Conservation (phyloP, 2,797 vertebrate species). For the Urosaurus nigricauda region DNA sequence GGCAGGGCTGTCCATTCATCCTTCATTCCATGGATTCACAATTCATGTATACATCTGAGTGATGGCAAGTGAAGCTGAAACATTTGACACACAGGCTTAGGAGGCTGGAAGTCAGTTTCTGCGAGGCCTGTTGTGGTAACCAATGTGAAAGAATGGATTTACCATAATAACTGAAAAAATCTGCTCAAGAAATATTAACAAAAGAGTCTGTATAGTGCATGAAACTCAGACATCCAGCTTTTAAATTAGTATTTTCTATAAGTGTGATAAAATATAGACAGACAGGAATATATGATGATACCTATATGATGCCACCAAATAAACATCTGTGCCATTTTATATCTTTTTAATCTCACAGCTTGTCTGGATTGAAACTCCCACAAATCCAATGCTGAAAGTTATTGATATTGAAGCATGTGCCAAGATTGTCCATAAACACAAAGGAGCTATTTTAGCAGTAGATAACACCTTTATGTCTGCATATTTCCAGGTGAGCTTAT, state of each 20-base stretch:
- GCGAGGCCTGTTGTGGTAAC: not conserved
- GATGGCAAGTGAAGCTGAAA: not conserved
- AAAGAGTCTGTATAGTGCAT: not conserved
- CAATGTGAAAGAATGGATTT: slow-evolving; percentile 1
- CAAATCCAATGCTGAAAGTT: slow-evolving; percentile 91
- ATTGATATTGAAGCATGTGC: slow-evolving; percentile 89
- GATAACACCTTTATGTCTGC: slow-evolving; percentile 98
- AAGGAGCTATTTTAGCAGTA: slow-evolving; percentile 88
- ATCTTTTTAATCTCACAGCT: slow-evolving; percentile 79
- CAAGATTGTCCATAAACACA: slow-evolving; percentile 79
- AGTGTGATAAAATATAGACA: not conserved
- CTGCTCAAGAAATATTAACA: not conserved
- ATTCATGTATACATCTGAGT: not conserved
- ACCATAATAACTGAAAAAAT: not conserved
- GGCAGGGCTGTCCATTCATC: not conserved
- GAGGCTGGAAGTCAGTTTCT: not conserved
- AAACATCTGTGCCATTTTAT: not conserved
- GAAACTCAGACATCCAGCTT: too few relatives aligned
- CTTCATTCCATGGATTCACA: not conserved
- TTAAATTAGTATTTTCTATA: too few relatives aligned
- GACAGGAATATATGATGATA: not conserved
- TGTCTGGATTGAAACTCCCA: slow-evolving; percentile 94
- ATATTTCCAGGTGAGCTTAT: slow-evolving; percentile 90
- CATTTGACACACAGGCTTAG: not conserved
- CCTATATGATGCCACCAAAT: not conserved